phyloP scores from a whole-genome alignment of 2,113 vertebrate species.

The Cathartes aura region DNA sequence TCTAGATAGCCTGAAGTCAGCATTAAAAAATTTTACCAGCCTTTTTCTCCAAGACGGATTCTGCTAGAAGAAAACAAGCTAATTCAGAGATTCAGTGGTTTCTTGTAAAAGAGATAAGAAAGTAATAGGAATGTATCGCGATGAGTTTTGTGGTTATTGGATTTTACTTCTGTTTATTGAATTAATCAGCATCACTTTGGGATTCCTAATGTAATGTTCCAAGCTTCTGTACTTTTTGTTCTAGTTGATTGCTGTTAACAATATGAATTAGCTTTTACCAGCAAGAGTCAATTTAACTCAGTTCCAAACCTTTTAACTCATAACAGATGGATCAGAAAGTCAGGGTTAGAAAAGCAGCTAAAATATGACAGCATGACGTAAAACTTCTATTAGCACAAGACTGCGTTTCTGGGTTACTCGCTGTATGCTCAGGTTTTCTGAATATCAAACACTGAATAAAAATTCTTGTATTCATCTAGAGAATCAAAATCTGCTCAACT shows the following conservation, averaged over 20 bases:
- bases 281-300: neutral
- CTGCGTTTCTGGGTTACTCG: neutral
- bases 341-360: conserved; percentile 7
- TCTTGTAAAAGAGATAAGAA: neutral
- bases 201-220: neutral
- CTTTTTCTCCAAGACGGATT: neutral
- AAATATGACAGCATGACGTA: neutral
- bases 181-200: neutral
- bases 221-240: conserved; percentile 3
- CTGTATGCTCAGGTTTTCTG: neutral
- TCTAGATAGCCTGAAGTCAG: neutral
- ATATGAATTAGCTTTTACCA: conserved; percentile 13
- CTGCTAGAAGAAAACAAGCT: neutral
- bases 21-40: neutral
- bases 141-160: neutral
- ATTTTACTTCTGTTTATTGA: conserved; percentile 8
- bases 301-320: conserved; percentile 30
- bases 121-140: neutral
- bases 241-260: neutral
- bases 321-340: conserved; percentile 41
- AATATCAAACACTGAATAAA: neutral
- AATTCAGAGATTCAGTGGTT: neutral
- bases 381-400: neutral
- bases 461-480: neutral
- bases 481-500: neutral